Conservation (phyloP, 2,888 invertebrate species). For the Habroteleia sp. region DNA sequence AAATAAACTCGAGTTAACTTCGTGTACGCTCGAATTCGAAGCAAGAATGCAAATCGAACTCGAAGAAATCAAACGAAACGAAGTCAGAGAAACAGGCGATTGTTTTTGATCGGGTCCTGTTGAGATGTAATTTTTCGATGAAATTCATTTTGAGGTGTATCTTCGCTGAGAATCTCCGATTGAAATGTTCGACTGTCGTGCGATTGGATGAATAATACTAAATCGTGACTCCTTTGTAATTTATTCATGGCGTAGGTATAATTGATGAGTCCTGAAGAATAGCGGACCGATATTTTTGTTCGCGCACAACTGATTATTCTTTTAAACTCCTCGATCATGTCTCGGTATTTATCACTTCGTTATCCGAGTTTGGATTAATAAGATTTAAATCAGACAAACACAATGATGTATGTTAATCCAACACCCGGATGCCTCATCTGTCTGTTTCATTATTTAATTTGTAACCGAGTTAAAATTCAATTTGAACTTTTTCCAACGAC, state of each 20-base stretch:
- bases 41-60: no score
- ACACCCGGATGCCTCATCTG: not conserved
- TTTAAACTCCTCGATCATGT: constrained; percentile 33
- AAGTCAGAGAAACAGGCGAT: no score
- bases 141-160: constrained; percentile 48
- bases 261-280: constrained; percentile 47
- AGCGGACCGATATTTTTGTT: constrained; percentile 32
- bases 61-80: no score
- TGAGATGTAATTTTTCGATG: constrained; percentile 52
- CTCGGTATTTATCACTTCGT: constrained; percentile 28
- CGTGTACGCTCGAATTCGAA: no score
- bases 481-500: not conserved
- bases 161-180: constrained; percentile 24
- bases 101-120: constrained; percentile 23
- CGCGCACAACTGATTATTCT: constrained; percentile 14
- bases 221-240: constrained; percentile 45
- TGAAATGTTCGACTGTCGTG: constrained; percentile 36
- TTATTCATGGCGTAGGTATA: constrained; percentile 47
- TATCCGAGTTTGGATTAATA: constrained; percentile 28
- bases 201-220: constrained; percentile 42
- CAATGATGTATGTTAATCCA: constrained; percentile 29
- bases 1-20: no score
- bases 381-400: constrained; percentile 37
- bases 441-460: constrained; percentile 6
- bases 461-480: not conserved